Evolutionary conservation across 2,888 invertebrate genomes (phyloP).

Genomic region (Stenchaetothrips biformis): DNA sequence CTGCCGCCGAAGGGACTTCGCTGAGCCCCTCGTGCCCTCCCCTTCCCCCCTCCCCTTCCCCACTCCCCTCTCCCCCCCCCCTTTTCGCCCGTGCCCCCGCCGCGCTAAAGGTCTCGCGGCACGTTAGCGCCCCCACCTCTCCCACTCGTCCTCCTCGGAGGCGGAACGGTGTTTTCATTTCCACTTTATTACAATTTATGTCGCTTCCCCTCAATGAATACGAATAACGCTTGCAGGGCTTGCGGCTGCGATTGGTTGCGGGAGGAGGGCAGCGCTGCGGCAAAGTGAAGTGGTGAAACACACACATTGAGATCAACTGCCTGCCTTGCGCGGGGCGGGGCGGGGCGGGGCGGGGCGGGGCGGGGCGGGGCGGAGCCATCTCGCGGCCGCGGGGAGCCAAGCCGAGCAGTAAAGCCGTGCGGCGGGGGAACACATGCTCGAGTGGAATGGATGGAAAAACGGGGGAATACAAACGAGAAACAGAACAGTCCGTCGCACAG

Average conservation of each 20-base stretch:
- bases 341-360: too few relatives aligned
- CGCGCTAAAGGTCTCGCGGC: not conserved
- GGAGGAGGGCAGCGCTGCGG: not conserved
- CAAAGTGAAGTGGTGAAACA: slow-evolving; percentile 1
- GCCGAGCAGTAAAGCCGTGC: too few relatives aligned
- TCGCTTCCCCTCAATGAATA: slow-evolving; percentile 17
- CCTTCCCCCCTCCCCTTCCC: not conserved
- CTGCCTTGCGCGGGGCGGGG: not conserved
- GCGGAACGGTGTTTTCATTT: not conserved
- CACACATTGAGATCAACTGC: slow-evolving; percentile 17
- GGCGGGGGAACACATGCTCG: too few relatives aligned
- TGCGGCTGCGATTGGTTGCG: not conserved
- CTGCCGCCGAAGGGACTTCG: not conserved
- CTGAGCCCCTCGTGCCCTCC: not conserved
- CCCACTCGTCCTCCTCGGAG: not conserved
- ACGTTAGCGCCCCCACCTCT: not conserved
- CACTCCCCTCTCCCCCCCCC: not conserved
- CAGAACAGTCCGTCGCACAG: too few relatives aligned
- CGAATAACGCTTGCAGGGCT: not conserved
- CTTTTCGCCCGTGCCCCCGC: not conserved
- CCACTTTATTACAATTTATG: slow-evolving; percentile 22
- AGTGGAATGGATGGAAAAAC: too few relatives aligned
- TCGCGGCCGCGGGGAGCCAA: too few relatives aligned
- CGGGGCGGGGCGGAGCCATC: too few relatives aligned
- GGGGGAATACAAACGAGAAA: too few relatives aligned